Conservation (phyloP, 2,113 vertebrate genomes). For the Gambusia affinis region DNA sequence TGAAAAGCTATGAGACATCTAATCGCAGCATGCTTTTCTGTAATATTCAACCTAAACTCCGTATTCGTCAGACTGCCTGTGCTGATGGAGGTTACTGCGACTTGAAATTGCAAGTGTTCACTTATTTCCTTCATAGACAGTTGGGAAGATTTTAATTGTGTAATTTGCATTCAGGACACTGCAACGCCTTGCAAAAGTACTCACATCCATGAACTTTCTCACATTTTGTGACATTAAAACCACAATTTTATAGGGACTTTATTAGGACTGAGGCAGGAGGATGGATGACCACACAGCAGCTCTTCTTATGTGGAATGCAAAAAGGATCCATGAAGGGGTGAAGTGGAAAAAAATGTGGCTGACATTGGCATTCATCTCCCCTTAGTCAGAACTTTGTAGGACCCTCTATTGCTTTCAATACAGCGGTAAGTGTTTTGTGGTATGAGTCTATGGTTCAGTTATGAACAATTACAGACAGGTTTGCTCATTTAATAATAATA, state of each 20-base stretch:
- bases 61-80: neutral
- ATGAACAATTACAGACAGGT: too few species aligned
- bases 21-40: neutral
- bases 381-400: neutral
- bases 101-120: neutral
- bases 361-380: neutral
- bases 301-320: too few species aligned
- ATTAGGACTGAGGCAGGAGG: too few species aligned
- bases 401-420: neutral
- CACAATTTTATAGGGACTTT: too few species aligned
- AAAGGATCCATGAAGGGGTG: too few species aligned
- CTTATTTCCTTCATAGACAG: neutral
- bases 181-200: too few species aligned
- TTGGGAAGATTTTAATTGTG: neutral
- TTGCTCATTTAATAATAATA: too few species aligned
- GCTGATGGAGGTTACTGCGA: neutral
- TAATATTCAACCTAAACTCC: neutral
- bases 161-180: neutral
- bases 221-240: too few species aligned
- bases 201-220: too few species aligned
- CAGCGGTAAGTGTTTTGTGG: too few species aligned
- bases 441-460: too few species aligned
- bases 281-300: too few species aligned
- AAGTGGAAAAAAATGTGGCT: neutral
- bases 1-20: neutral